Evolutionary conservation across 2,888 invertebrate genomes (phyloP).

Genomic region (Perithous albicinctus): DNA sequence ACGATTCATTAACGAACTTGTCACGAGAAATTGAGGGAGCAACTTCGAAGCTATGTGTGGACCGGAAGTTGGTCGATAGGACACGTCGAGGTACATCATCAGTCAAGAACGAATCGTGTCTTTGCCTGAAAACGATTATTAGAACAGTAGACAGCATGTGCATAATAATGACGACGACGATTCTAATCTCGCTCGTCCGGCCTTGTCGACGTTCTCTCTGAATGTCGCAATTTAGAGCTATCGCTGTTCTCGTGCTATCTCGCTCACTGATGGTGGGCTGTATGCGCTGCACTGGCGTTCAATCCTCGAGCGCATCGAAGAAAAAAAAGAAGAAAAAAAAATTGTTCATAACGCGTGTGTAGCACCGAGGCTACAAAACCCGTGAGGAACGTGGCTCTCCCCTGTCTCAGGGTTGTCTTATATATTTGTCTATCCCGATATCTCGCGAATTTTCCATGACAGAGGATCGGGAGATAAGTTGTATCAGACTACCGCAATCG

Average conservation of each 20-base stretch:
- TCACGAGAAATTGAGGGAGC: not conserved
- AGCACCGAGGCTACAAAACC: not conserved
- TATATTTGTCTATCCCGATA: slow-evolving; percentile 25
- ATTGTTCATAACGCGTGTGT: slow-evolving; percentile 18
- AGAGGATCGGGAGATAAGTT: slow-evolving; percentile 43
- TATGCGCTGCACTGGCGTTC: slow-evolving; percentile 4
- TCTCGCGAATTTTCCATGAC: slow-evolving; percentile 43
- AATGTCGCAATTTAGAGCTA: slow-evolving; percentile 79
- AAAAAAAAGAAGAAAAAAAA: no score
- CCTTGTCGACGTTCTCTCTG: slow-evolving; percentile 79
- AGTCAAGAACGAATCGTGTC: slow-evolving; percentile 51
- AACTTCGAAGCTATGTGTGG: not conserved
- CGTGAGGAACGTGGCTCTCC: slow-evolving; percentile 17
- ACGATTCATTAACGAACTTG: not conserved
- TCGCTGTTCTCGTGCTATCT: slow-evolving; percentile 47
- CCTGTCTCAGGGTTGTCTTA: not conserved
- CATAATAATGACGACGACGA: slow-evolving; percentile 73
- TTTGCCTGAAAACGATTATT: slow-evolving; percentile 62
- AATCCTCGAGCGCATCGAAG: slow-evolving; percentile 3
- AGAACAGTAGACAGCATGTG: slow-evolving; percentile 64
- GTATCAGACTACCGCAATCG: not conserved
- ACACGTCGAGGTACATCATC: slow-evolving; percentile 9
- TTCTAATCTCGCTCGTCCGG: slow-evolving; percentile 81
- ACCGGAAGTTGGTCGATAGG: slow-evolving; percentile 39
- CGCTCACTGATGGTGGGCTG: not conserved